Percentiles rank a stretch among this genome's conserved stretches.
Conservation (phyloP, 2,113 vertebrate genomes). For the Seriola quinqueradiata region DNA sequence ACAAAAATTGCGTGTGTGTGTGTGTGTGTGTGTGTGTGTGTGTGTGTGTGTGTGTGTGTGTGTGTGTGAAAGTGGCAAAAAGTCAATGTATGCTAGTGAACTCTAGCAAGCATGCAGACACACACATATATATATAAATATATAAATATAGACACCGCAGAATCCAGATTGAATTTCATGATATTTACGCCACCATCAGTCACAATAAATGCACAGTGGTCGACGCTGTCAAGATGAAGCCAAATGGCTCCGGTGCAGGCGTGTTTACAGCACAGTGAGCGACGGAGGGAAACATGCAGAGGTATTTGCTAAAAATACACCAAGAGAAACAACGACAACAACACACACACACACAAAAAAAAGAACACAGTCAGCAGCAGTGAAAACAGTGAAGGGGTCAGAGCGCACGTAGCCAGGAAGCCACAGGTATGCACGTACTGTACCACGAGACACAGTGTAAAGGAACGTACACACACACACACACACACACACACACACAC, state of each 20-base stretch:
- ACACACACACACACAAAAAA: background rate
- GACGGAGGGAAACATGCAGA: background rate
- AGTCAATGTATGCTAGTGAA: slow-evolving; percentile 65
- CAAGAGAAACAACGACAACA: background rate
- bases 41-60: slow-evolving; percentile 18
- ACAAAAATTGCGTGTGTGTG: slow-evolving; percentile 49
- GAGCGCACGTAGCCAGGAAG: slow-evolving; percentile 12
- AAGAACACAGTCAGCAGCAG: slow-evolving; percentile 6
- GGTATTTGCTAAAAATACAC: slow-evolving; percentile 45
- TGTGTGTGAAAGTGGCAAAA: slow-evolving; percentile 46
- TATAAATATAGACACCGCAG: slow-evolving; percentile 61
- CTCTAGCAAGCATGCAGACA: slow-evolving; percentile 19
- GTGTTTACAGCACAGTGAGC: slow-evolving; percentile 1
- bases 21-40: slow-evolving; percentile 28
- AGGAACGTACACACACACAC: slow-evolving; percentile 2
- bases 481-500: slow-evolving; percentile 5
- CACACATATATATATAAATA: slow-evolving; percentile 10
- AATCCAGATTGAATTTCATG: slow-evolving; percentile 61
- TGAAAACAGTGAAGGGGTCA: background rate
- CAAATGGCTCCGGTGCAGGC: background rate
- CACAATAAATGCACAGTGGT: slow-evolving; percentile 54
- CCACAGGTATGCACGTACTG: slow-evolving; percentile 25
- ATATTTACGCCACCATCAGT: slow-evolving; percentile 61
- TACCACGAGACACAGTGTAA: slow-evolving; percentile 1
- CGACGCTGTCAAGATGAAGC: slow-evolving; percentile 22